Conservation (phyloP, 1,140 invertebrate genomes). For the Drosophila sulfurigaster region DNA sequence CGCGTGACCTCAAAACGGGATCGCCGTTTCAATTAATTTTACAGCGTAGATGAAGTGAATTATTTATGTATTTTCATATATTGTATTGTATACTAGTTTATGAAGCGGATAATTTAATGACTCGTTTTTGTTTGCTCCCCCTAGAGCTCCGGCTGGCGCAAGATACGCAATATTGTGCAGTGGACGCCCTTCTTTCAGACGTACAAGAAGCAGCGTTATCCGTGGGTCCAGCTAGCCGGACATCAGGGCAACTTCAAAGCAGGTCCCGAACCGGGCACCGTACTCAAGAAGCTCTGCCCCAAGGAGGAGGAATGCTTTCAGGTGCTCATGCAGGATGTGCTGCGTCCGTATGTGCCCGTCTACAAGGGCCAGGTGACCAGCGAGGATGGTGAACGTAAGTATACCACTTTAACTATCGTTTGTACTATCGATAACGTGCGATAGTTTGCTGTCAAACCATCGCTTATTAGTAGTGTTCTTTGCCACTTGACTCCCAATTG, state of each 20-base stretch:
- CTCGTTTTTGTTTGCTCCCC: neutral
- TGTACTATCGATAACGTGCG: too few species aligned
- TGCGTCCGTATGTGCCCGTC: slow-evolving; percentile 95
- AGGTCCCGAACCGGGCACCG: slow-evolving; percentile 95
- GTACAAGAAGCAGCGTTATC: slow-evolving; percentile 97
- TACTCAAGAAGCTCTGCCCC: slow-evolving; percentile 95
- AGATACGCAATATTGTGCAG: slow-evolving; percentile 96
- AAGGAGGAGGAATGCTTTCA: slow-evolving; percentile 95
- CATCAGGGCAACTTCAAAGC: slow-evolving; percentile 98
- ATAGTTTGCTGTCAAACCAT: too few species aligned
- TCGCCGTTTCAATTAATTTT: too few species aligned
- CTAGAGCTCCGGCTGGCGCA: slow-evolving; percentile 96
- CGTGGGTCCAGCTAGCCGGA: slow-evolving; percentile 97
- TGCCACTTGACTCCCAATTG: too few species aligned
- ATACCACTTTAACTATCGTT: neutral
- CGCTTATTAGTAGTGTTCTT: too few species aligned
- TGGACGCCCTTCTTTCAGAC: slow-evolving; percentile 99
- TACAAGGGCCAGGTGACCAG: slow-evolving; percentile 93
- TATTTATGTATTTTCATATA: neutral
- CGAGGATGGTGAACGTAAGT: slow-evolving; percentile 93
- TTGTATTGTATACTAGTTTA: too few species aligned
- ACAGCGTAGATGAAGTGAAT: too few species aligned
- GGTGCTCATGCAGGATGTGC: slow-evolving; percentile 93
- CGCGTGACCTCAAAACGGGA: neutral
- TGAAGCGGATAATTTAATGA: too few species aligned